Conservation (phyloP, 2,888 invertebrate genomes). For the Pyrrhosoma nymphula region DNA sequence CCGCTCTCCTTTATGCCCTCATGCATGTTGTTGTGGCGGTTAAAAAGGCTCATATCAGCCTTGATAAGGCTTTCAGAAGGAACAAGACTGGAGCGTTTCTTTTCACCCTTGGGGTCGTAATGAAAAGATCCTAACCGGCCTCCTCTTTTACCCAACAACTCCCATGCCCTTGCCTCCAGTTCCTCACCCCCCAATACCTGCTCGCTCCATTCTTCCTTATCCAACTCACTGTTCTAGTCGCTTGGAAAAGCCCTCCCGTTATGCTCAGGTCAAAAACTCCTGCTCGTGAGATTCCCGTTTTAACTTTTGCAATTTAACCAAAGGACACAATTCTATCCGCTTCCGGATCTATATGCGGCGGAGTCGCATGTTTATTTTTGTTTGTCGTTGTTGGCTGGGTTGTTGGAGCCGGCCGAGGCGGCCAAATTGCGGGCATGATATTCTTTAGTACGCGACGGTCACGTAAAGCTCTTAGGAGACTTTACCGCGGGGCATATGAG, state of each 20-base stretch:
- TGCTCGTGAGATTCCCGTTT: neutral
- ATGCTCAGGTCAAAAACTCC: neutral
- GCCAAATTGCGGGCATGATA: neutral
- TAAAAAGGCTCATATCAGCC: slow-evolving; percentile 5
- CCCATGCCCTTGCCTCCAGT: neutral
- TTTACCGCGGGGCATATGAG: neutral
- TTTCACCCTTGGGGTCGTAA: slow-evolving; percentile 26
- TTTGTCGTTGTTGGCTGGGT: neutral
- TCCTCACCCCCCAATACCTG: neutral
- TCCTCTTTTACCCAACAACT: neutral
- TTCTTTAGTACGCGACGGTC: neutral
- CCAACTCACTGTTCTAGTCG: neutral
- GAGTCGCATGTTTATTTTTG: neutral
- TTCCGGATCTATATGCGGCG: neutral
- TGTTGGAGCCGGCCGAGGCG: neutral
- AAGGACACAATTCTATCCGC: neutral
- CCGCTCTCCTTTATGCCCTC: neutral
- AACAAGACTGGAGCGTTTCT: neutral
- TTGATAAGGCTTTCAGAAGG: neutral
- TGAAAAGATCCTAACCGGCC: neutral
- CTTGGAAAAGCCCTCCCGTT: neutral
- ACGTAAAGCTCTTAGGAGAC: neutral
- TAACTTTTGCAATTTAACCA: neutral
- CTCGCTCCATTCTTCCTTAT: neutral
- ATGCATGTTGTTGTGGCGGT: slow-evolving; percentile 24